A percentile compares a stretch with the other conserved stretches of the same genome.
Conservation (phyloP, 2,113 vertebrate genomes). For the Carassius carassius region DNA sequence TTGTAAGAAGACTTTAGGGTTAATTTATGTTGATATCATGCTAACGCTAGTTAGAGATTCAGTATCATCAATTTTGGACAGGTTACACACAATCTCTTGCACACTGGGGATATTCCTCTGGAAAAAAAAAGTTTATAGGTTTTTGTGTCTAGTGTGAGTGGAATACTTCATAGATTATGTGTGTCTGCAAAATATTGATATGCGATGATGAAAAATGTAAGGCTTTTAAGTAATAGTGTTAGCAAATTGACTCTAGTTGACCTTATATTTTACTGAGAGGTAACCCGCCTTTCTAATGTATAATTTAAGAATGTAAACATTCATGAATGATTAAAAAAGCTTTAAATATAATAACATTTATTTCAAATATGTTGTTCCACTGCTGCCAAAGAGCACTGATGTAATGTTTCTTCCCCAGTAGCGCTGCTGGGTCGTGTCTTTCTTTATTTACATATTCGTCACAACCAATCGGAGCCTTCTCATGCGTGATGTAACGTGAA, state of each 20-base stretch:
- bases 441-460: no score
- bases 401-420: no score
- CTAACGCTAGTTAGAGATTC: not conserved
- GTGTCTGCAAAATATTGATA: not conserved
- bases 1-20: not conserved
- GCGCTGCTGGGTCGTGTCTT: not conserved
- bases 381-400: not conserved
- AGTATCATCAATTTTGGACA: not conserved
- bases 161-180: not conserved
- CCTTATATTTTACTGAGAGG: not conserved
- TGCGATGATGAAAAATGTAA: not conserved
- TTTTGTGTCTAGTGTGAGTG: slow-evolving; percentile 1
- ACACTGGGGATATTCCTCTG: not conserved
- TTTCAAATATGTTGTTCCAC: not conserved
- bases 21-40: not conserved
- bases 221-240: not conserved
- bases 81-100: not conserved
- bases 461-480: not conserved
- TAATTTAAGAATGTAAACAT: no score
- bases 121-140: slow-evolving; percentile 20
- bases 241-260: not conserved
- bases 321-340: no score
- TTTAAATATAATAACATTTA: no score
- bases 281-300: not conserved
- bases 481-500: slow-evolving; percentile 2